These are phyloP conservation scores for Phanerotoma sp. DNA, from an alignment of 2,888 invertebrate species.

Conservation along the genomic window DNA sequence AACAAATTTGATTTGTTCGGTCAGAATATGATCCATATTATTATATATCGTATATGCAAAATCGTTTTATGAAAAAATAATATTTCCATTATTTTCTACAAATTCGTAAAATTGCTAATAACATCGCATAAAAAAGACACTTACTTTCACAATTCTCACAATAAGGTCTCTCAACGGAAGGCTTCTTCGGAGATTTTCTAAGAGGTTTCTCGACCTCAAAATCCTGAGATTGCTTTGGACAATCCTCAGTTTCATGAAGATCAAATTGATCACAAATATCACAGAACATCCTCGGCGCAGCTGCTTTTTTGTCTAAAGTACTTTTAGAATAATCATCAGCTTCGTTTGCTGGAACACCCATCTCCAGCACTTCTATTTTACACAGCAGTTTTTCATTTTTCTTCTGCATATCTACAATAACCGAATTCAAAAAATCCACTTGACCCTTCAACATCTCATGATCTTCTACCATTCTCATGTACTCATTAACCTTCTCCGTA, in stretches of 20 bases:
- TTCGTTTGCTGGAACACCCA: conserved; percentile 60
- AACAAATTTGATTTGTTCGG: too few species aligned
- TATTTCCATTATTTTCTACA: too few species aligned
- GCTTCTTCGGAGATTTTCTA: conserved; percentile 50
- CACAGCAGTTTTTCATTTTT: conserved; percentile 85
- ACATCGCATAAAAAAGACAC: conserved; percentile 28
- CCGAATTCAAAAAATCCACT: conserved; percentile 91
- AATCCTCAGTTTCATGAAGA: conserved; percentile 96
- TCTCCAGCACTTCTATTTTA: conserved; percentile 78
- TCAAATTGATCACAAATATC: conserved; percentile 98
- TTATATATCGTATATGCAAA: too few species aligned
- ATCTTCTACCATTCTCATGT: conserved; percentile 61
- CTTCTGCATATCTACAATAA: conserved; percentile 93
- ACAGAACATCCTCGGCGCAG: conserved; percentile 86
- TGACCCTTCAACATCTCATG: conserved; percentile 70
- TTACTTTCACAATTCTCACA: conserved; percentile 92
- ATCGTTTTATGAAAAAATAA: too few species aligned
- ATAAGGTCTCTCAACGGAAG: conserved; percentile 68
- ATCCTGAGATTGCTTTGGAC: conserved; percentile 77
- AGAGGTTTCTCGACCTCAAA: conserved; percentile 61
- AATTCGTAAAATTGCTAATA: neutral
- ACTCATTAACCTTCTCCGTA: conserved; percentile 31
- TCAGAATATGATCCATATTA: too few species aligned
- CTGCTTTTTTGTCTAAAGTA: conserved; percentile 52
- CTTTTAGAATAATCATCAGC: conserved; percentile 56